Evolutionary conservation across 2,797 vertebrate species (phyloP).

Genomic region (Kryptopterus vitreolus): DNA sequence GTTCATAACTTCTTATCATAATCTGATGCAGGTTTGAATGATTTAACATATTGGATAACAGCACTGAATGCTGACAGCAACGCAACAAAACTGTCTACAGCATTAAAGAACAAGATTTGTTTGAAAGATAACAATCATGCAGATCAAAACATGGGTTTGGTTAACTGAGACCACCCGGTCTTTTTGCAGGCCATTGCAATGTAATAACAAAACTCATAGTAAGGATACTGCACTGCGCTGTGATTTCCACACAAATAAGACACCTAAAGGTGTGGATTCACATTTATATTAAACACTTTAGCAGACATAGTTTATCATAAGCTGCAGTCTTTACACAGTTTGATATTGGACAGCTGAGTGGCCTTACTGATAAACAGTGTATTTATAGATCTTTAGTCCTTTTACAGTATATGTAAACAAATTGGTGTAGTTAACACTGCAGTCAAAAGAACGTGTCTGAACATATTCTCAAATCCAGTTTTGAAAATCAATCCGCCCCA

Average conservation of each 20-base stretch:
- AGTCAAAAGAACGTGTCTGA: not conserved
- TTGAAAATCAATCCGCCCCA: not conserved
- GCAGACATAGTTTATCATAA: not conserved
- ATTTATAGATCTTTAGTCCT: not conserved
- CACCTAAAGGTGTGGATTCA: not conserved
- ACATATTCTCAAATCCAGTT: not conserved
- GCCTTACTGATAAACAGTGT: not conserved
- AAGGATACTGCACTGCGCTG: not conserved
- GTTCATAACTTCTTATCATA: slow-evolving; percentile 31
- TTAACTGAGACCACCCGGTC: not conserved
- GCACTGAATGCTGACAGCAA: not conserved
- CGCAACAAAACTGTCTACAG: slow-evolving; percentile 22
- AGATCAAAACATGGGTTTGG: slow-evolving; percentile 15
- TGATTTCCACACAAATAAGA: not conserved
- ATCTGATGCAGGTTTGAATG: slow-evolving; percentile 23
- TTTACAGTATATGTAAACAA: not conserved
- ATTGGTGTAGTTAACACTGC: not conserved
- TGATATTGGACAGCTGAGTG: not conserved
- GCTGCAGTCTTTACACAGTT: not conserved
- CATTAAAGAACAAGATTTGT: slow-evolving; percentile 5
- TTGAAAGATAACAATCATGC: not conserved
- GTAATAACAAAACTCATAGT: not conserved
- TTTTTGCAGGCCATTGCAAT: not conserved
- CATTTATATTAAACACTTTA: slow-evolving; percentile 3
- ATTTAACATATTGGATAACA: slow-evolving; percentile 11